Evolutionary conservation across 2,113 vertebrate genomes (phyloP).

Genomic region (Lagenorhynchus albirostris): DNA sequence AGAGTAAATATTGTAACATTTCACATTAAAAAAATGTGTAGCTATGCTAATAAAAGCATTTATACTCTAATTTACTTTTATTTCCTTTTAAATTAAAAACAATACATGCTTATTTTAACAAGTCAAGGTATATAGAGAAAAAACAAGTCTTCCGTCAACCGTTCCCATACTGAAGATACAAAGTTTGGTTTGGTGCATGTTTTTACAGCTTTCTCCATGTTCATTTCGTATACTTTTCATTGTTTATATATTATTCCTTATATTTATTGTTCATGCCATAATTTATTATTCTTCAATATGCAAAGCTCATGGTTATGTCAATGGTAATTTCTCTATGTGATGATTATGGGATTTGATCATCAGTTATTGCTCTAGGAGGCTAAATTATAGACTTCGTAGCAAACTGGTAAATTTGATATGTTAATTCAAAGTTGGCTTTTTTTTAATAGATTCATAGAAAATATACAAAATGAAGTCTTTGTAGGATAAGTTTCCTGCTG

Average conservation of each 20-base stretch:
- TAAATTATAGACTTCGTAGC: neutral
- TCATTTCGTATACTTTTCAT: neutral
- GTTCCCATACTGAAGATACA: neutral
- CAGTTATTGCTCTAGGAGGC: neutral
- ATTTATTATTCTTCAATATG: neutral
- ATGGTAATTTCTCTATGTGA: neutral
- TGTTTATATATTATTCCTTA: neutral
- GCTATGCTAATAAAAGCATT: neutral
- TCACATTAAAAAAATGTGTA: neutral
- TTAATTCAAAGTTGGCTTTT: conserved; percentile 10
- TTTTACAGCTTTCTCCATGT: neutral
- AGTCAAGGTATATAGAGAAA: neutral
- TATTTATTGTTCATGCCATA: neutral
- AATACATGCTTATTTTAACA: neutral
- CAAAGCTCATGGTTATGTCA: neutral
- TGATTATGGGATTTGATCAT: neutral
- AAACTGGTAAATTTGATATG: neutral
- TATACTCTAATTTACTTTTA: neutral
- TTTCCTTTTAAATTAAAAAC: neutral
- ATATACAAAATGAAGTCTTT: neutral
- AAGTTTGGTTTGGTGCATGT: neutral
- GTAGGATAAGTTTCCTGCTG: neutral
- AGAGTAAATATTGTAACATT: neutral
- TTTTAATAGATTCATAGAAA: neutral
- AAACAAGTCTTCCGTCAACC: neutral